These are phyloP conservation scores for Halocynthia aurantium DNA, from an alignment of 23 tunicate species.

Conservation along the genomic window DNA sequence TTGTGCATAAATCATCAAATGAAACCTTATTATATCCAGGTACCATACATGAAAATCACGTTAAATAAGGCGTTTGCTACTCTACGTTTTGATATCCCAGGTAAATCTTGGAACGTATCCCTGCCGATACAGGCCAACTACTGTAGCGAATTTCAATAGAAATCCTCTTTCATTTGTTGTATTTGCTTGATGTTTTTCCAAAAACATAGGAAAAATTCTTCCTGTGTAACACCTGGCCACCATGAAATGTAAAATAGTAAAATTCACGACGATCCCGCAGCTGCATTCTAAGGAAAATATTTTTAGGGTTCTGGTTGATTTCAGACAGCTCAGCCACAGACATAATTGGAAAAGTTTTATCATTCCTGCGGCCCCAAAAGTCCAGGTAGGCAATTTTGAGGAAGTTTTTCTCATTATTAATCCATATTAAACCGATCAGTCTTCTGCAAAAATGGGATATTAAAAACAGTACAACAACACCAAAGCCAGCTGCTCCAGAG, in stretches of 20 bases:
- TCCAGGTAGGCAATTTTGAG: conserved; percentile 45
- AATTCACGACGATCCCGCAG: conserved; percentile 7
- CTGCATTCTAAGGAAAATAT: conserved; percentile 15
- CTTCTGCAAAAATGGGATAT: conserved; percentile 33
- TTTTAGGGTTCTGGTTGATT: conserved; percentile 19
- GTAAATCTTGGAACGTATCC: too few relatives aligned
- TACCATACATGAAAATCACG: too few relatives aligned
- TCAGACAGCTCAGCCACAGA: conserved; percentile 15
- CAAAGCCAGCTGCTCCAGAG: conserved; percentile 16
- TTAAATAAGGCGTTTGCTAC: too few relatives aligned
- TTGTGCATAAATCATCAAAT: too few relatives aligned
- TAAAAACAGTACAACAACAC: conserved; percentile 9
- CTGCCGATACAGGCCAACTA: too few relatives aligned
- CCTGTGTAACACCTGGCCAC: conserved; percentile 17
- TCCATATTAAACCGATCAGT: conserved; percentile 34
- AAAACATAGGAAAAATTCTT: conserved; percentile 21
- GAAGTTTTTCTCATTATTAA: conserved; percentile 1
- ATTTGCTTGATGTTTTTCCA: conserved; percentile 6
- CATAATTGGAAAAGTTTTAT: conserved; percentile 17
- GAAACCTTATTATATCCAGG: too few relatives aligned
- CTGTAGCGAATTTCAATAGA: too few relatives aligned
- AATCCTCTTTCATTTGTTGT: too few relatives aligned
- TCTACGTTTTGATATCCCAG: too few relatives aligned
- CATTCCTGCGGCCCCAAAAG: conserved; percentile 43
- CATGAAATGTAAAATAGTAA: conserved; percentile 23